Evolutionary conservation across 2,113 vertebrate genomes (phyloP), one percentile per base, ranked within the genome.

Genomic region (Elanoides forficatus): DNA sequence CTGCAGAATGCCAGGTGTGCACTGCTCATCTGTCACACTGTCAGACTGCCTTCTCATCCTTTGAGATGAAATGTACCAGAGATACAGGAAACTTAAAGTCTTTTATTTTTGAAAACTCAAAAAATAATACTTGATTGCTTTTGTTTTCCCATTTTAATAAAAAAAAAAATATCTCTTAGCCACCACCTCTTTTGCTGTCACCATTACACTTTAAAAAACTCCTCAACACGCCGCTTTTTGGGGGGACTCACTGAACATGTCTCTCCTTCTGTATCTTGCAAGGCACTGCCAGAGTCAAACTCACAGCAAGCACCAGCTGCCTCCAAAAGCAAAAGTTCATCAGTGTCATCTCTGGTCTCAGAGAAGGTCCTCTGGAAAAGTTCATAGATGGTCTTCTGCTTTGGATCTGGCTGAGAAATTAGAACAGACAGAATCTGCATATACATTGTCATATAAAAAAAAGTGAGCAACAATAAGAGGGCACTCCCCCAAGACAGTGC

Each of bases 331-430:
- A 97, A 55, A 32, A 74, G 87, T 68, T 99, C 98, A n/a, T 99
- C 98, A 17, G 85, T 25, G 4, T 98, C 96, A 16, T 98, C 97
- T 52, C n/a, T 52, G 5, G 97, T 98, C 10, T 97, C 97, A 45
- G 96, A 97, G 81, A 99, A 99, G 10, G 98, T 98, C 71, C 97
- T 98, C 97, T 99, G 98, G 96, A 99, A 99, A 97, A 99, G 99
- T 85, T 99, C 98, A 0, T 97, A 98, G 81, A 99, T 99, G 17
- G 95, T 99, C 95, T 89, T 98, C 97, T 99, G 99, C 34, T 98
- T 98, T 15, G 98, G 94, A 82, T 99, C 98, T 97, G 98, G 12
- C 93, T 97, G 74, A 79, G 58, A 53, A 93, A 85, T 79, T 11
- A 88, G 34, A 96, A 88, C 8, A 94, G 74, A 82, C 7, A 92